These are phyloP conservation scores for Orchestes rusci DNA, from an alignment of 2,888 invertebrate species.

Conservation along the genomic window DNA sequence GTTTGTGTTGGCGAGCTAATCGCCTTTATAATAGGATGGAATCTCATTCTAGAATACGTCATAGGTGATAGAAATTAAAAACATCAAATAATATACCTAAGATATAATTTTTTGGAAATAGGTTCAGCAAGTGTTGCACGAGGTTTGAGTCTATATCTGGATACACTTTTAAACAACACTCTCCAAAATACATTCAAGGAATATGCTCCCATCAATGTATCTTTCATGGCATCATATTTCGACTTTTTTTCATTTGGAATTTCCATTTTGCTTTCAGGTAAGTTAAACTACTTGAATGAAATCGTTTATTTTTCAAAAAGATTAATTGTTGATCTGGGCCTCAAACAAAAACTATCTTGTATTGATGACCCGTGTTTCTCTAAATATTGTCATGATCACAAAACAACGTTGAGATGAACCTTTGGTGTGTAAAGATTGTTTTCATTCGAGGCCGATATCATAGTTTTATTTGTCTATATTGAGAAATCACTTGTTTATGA, in stretches of 20 bases:
- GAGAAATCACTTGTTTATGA: no score
- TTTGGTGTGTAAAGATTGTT: no score
- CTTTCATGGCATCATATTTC: constrained; percentile 62
- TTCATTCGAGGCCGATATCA: no score
- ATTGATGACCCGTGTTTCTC: no score
- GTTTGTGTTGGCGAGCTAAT: constrained; percentile 88
- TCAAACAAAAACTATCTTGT: no score
- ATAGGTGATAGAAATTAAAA: constrained; percentile 51
- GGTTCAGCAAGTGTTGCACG: constrained; percentile 77
- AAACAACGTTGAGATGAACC: no score
- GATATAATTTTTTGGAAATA: constrained; percentile 31
- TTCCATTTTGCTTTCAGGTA: constrained; percentile 63
- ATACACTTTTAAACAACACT: constrained; percentile 57
- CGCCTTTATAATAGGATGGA: constrained; percentile 91
- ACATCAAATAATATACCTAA: neutral
- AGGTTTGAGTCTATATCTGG: constrained; percentile 70
- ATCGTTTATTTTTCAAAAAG: no score
- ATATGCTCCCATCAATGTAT: constrained; percentile 58
- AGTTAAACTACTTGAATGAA: constrained; percentile 11
- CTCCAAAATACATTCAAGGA: constrained; percentile 57
- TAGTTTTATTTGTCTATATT: no score
- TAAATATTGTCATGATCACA: no score
- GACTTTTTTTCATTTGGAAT: constrained; percentile 70
- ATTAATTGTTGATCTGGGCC: no score
- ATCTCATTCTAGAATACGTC: constrained; percentile 81